Evolutionary conservation across 1,140 invertebrate genomes (phyloP), one percentile per base, ranked within the genome.

Genomic region (Rhyzopertha dominica): DNA sequence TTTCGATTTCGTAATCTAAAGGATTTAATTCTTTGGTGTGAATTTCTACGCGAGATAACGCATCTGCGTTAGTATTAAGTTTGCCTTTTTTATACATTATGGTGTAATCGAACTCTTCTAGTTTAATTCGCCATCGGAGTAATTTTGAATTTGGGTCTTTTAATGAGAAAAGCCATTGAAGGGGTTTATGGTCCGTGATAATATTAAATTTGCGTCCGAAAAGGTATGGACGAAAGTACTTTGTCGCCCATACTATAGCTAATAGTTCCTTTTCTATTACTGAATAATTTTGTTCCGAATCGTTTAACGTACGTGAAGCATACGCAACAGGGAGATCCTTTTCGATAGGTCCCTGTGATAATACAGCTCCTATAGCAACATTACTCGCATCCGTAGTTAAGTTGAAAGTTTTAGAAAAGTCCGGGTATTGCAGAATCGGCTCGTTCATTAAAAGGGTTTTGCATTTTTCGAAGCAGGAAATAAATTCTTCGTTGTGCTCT

Each of bases 181-280:
- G 51, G 4, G 69, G 61, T 43, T 60, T 62, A 41, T 76, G 59
- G 37, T 66, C 61, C 7, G 49, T 57, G 7, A 51, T 32, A n/a
- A 61, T 53, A 29, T 34, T 44, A 43, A 56, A 56, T 29, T 53
- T 53, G 25, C 34, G 7, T 1, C 47, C 49, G 13, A 47, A 51
- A 4, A 53, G 5, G 34, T 56, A 56, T 2, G 51, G 51, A 19
- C 47, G 4, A 26, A 54, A 51, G n/a, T 43, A 30, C 13, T 22
- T 39, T 8, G 28, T 30, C 5, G 29, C 51, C 13, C 29, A 46
- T 2, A 50, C 12, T n/a, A 53, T 53, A 4, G 49, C 50, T 4
- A 49, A 9, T 7, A 52, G 34, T 29, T 56, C 49, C 38, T 28
- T 54, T 34, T 58, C 54, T 1, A 37, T 60, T 1, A 45, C 44